phyloP scores from a whole-genome alignment of 2,888 invertebrate species.

The Trachelus troglodyta region DNA sequence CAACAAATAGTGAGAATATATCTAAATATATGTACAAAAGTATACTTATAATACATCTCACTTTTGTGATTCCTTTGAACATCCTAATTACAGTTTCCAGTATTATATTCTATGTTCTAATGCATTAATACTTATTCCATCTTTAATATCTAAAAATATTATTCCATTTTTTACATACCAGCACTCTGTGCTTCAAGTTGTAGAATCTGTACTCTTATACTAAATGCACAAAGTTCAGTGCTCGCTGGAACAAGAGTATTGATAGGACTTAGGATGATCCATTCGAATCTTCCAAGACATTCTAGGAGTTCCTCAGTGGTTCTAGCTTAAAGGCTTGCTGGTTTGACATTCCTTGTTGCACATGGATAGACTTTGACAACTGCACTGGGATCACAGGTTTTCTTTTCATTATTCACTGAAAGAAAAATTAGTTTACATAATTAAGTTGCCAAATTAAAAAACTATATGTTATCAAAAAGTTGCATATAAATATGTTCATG shows the following conservation, averaged over 20 bases:
- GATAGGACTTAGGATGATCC: background rate
- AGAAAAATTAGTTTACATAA: background rate
- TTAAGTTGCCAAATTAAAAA: background rate
- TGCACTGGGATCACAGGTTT: background rate
- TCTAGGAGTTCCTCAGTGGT: background rate
- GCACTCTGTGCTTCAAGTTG: background rate
- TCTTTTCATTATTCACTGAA: background rate
- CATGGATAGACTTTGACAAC: no score
- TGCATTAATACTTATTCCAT: background rate
- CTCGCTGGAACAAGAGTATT: background rate
- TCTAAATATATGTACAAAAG: background rate
- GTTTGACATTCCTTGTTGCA: background rate
- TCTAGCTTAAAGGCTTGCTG: background rate
- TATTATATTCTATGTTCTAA: background rate
- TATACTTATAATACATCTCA: background rate
- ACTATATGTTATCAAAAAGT: background rate
- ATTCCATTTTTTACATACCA: background rate
- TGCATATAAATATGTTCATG: no score
- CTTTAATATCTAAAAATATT: background rate
- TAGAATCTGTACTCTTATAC: background rate
- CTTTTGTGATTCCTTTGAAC: background rate
- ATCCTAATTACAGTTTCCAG: background rate
- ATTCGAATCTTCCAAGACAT: background rate
- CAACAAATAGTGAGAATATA: background rate
- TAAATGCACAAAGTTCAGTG: background rate